phyloP scores from a whole-genome alignment of 1,140 invertebrate species.

The Scaptomyza graminum region DNA sequence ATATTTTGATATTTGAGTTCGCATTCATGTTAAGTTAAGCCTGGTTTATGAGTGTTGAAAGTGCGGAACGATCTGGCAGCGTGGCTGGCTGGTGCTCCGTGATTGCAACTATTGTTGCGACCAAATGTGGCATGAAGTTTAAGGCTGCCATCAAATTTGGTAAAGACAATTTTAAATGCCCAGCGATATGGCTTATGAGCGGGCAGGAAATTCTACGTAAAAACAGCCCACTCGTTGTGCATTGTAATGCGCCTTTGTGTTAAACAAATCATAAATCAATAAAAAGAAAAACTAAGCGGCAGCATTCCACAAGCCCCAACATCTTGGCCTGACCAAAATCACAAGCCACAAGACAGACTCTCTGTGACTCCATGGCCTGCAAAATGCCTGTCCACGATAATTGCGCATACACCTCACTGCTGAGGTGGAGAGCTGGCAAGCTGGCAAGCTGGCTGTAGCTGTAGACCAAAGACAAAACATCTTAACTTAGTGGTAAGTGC shows the following conservation, averaged over 20 bases:
- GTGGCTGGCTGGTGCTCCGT: conserved; percentile 44
- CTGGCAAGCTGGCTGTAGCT: too few relatives aligned
- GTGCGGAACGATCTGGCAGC: conserved; percentile 37
- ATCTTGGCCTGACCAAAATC: neutral
- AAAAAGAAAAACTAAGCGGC: conserved; percentile 79
- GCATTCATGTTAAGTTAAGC: conserved; percentile 81
- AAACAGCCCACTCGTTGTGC: conserved; percentile 53
- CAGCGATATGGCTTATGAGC: conserved; percentile 66
- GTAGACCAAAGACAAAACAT: conserved; percentile 70
- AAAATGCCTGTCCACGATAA: conserved; percentile 51
- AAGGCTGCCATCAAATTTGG: conserved; percentile 81
- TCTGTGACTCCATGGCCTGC: conserved; percentile 32
- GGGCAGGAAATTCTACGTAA: conserved; percentile 68
- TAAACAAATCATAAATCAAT: conserved; percentile 82
- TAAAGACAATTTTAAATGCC: conserved; percentile 80
- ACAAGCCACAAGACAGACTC: conserved; percentile 21
- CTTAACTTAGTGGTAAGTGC: conserved; percentile 81
- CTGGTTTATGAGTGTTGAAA: conserved; percentile 80
- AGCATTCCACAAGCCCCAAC: conserved; percentile 56
- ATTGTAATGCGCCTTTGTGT: conserved; percentile 81
- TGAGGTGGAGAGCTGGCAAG: conserved; percentile 3
- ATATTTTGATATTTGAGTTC: conserved; percentile 79
- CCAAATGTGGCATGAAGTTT: conserved; percentile 81
- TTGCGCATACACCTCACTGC: conserved; percentile 54
- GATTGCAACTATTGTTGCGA: conserved; percentile 79